A percentile compares a stretch with the other conserved stretches of the same genome.
phyloP scores from a whole-genome alignment of 2,797 vertebrate genomes.

The Scolopax bukidnonensis region DNA sequence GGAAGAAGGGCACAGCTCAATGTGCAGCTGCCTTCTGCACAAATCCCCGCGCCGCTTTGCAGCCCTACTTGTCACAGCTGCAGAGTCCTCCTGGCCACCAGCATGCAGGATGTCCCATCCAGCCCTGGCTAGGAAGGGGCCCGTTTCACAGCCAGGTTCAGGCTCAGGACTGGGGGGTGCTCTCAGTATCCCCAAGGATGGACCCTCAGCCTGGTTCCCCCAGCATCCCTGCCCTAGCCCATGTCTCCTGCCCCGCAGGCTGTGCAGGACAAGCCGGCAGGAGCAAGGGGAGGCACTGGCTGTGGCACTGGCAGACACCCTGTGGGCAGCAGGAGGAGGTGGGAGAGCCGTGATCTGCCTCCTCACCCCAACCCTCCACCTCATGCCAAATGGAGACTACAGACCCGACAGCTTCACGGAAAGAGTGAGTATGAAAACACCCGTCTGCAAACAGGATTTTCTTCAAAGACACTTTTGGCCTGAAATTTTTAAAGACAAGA shows the following conservation, averaged over 20 bases:
- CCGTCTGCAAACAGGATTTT: not conserved
- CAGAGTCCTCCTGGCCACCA: too few relatives aligned
- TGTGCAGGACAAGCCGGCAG: conserved; percentile 58
- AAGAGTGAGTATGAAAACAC: conserved; percentile 62
- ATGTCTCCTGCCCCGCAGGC: conserved; percentile 51
- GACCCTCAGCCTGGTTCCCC: not conserved
- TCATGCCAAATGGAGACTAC: conserved; percentile 64
- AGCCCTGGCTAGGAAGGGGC: not conserved
- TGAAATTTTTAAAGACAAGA: not conserved
- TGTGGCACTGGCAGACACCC: conserved; percentile 72
- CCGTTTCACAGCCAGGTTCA: not conserved
- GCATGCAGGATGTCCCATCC: not conserved
- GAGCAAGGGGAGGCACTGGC: conserved; percentile 81
- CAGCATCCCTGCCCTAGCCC: not conserved
- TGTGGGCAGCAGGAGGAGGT: conserved; percentile 86
- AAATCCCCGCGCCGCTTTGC: not conserved
- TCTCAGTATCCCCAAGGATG: accelerated
- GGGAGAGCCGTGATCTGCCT: conserved; percentile 78
- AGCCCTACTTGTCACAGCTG: not conserved
- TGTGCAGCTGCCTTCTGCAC: not conserved
- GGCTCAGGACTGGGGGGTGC: not conserved
- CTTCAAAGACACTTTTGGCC: not conserved
- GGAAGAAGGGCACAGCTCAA: accelerated
- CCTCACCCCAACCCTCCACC: conserved; percentile 59
- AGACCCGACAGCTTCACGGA: conserved; percentile 81